Conservation (phyloP, 2,888 invertebrate genomes). For the Erpobdella octoculata region DNA sequence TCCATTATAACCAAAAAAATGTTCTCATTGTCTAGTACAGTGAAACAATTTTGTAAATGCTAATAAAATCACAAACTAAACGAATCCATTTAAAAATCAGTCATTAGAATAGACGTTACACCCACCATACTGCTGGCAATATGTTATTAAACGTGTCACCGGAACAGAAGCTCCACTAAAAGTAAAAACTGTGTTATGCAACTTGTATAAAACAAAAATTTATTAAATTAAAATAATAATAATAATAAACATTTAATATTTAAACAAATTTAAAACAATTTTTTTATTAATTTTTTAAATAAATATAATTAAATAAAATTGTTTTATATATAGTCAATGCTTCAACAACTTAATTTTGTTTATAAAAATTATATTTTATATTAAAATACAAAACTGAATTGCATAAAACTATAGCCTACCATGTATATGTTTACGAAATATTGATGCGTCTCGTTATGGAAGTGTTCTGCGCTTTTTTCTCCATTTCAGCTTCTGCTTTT, state of each 20-base stretch:
- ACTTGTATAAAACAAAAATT: background rate
- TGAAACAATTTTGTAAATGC: background rate
- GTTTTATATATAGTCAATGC: too few relatives aligned
- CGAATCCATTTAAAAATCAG: background rate
- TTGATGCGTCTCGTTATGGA: slow-evolving; percentile 8
- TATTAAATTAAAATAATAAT: background rate
- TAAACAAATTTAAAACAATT: background rate
- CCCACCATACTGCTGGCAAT: background rate
- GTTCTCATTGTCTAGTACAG: too few relatives aligned
- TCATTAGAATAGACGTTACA: background rate
- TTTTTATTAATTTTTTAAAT: background rate
- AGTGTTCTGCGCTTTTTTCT: too few relatives aligned
- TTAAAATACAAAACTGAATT: too few relatives aligned
- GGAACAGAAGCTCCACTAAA: slow-evolving; percentile 21
- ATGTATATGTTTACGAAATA: slow-evolving; percentile 11
- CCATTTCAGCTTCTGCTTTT: background rate
- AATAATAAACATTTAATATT: background rate
- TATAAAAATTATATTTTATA: too few relatives aligned
- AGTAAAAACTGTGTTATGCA: background rate
- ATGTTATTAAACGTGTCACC: slow-evolving; percentile 24
- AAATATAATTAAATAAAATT: background rate
- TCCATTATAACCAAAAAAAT: too few relatives aligned
- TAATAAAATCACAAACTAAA: background rate
- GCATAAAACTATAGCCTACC: too few relatives aligned
- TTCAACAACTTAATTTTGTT: too few relatives aligned